Evolutionary conservation across 2,888 invertebrate genomes (phyloP).

Genomic region (Sinelater perroti): DNA sequence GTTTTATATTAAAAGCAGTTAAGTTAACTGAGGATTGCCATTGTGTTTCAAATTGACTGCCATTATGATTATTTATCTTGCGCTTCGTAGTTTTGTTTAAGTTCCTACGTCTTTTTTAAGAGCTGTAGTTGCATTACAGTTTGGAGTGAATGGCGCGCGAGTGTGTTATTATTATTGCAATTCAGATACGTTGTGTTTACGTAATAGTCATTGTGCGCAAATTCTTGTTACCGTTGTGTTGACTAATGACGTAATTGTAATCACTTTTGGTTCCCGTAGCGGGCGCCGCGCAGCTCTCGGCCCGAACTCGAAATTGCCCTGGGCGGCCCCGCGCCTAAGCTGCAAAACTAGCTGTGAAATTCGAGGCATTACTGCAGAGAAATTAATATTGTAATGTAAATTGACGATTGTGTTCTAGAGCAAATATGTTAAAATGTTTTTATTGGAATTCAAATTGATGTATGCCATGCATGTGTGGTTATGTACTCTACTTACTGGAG

Average conservation of each 20-base stretch:
- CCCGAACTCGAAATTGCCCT: not conserved
- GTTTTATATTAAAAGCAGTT: constrained; percentile 22
- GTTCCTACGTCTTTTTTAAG: constrained; percentile 37
- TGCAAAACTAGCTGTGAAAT: constrained; percentile 44
- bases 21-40: constrained; percentile 38
- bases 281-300: constrained; percentile 5
- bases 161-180: constrained; percentile 23
- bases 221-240: constrained; percentile 29
- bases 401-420: constrained; percentile 37
- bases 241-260: constrained; percentile 22
- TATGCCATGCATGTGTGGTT: constrained; percentile 50
- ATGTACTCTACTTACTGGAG: constrained; percentile 52
- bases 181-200: constrained; percentile 20
- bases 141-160: constrained; percentile 31
- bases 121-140: constrained; percentile 37
- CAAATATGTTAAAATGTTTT: constrained; percentile 40
- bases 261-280: constrained; percentile 10
- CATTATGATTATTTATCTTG: constrained; percentile 39
- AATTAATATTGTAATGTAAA: constrained; percentile 36
- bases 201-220: constrained; percentile 9
- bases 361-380: constrained; percentile 44
- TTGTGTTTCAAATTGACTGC: constrained; percentile 45
- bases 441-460: constrained; percentile 45
- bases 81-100: constrained; percentile 36
- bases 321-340: constrained; percentile 22